Base-by-base conservation (phyloP, 2,113 vertebrate genomes). In the Epinephelus moara region DNA sequence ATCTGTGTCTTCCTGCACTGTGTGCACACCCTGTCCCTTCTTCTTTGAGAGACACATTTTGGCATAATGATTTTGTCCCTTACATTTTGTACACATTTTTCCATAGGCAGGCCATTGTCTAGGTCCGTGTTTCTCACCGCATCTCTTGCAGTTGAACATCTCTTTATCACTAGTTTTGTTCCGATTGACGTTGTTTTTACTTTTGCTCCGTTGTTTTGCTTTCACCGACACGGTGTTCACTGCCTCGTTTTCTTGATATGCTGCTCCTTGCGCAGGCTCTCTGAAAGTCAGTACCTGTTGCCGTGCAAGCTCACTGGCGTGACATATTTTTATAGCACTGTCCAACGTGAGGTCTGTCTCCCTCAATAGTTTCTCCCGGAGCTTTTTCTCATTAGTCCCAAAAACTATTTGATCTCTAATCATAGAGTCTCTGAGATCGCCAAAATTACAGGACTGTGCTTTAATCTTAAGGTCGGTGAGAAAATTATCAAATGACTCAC, bases 401-500 rank as follows among this genome's bases (percentile, higher is more conserved):
- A 77, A 77, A 1, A 77, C 52, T 12, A 47, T 57, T 18, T 78
- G 50, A 47, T 78, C 49, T 14, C n/a, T 67, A 57, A 78, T 49
- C 63, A 57, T 45, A 5, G 62, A 77, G 52, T 68, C 14, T 76
- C 15, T 76, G 25, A 66, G 74, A 66, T 53, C 10, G 4, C 33
- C 49, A 11, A 66, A 66, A 37, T 76, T 33, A 18, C 60, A 76
- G 17, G 74, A 52, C 45, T 76, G 60, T 6, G 61, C 60, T 25
- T 76, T 55, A 25, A 76, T 53, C 30, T 76, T 76, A 27, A 76
- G 73, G 19, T 76, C 47, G 2, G 49, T 55, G 18, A 76, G 15
- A 53, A 64, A 76, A 42, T 4, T 25, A 25, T 76, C 73, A 66
- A 66, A 64, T 55, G 61, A 66, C 49, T 64, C 74, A 55, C 74